phyloP scores from a whole-genome alignment of 2,888 invertebrate species.

The Nephrotoma flavescens region DNA sequence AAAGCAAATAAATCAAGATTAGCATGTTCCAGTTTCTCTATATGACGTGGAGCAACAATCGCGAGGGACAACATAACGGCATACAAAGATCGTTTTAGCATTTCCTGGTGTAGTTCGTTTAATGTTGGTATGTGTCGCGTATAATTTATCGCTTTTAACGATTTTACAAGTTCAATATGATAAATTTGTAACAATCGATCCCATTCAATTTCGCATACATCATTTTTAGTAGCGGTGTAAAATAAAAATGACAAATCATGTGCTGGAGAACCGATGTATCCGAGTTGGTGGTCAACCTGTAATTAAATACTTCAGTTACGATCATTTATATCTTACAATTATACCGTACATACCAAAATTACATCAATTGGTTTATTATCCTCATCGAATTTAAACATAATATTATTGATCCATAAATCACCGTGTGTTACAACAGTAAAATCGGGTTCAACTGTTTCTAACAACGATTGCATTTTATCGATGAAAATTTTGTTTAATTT shows the following conservation, averaged over 20 bases:
- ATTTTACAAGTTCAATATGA: not conserved
- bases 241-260: not conserved
- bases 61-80: not conserved
- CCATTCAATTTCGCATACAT: not conserved
- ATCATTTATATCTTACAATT: no score
- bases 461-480: no score
- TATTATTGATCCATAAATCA: conserved; percentile 29
- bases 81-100: not conserved
- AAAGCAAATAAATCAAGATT: not conserved
- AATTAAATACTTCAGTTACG: no score
- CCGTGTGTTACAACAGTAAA: conserved; percentile 21
- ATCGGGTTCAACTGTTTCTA: not conserved
- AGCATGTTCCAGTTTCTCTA: not conserved
- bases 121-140: not conserved
- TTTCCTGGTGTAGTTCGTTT: not conserved
- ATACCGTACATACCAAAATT: conserved; percentile 10
- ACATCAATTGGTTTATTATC: conserved; percentile 20
- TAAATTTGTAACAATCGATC: no score
- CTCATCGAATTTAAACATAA: conserved; percentile 26
- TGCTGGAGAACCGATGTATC: not conserved
- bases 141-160: not conserved
- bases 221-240: not conserved
- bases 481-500: no score
- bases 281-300: not conserved
- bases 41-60: not conserved